These are phyloP conservation scores for Drosophila albomicans DNA, from an alignment of 1,140 invertebrate species.

Conservation along the genomic window DNA sequence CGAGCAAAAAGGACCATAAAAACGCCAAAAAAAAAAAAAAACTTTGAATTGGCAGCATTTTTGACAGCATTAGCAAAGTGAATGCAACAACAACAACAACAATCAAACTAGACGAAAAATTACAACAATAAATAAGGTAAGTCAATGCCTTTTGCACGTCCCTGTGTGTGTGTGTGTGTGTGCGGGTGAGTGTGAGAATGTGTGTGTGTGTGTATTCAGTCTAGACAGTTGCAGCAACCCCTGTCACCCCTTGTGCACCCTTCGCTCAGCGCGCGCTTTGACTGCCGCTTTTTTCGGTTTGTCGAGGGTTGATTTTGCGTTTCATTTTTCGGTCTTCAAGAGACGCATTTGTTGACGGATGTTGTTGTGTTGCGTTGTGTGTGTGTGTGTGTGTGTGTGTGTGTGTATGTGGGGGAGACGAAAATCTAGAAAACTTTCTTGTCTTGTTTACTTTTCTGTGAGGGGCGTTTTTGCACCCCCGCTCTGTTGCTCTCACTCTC, in stretches of 20 bases:
- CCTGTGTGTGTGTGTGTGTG: constrained; percentile 21
- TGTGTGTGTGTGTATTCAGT: constrained; percentile 58
- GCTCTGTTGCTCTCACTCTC: background rate
- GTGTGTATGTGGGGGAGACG: background rate
- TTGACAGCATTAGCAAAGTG: constrained; percentile 33
- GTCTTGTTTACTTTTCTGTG: constrained; percentile 64
- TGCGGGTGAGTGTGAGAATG: constrained; percentile 5
- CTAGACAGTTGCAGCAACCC: constrained; percentile 70
- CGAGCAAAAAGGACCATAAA: constrained; percentile 39
- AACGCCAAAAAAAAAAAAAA: constrained; percentile 31
- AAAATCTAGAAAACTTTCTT: constrained; percentile 62
- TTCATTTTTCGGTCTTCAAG: constrained; percentile 61
- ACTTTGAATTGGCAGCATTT: constrained; percentile 30
- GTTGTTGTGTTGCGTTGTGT: constrained; percentile 20
- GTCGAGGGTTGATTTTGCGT: constrained; percentile 71
- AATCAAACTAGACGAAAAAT: constrained; percentile 27
- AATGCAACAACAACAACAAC: constrained; percentile 31
- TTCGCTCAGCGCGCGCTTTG: constrained; percentile 43
- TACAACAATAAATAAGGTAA: constrained; percentile 38
- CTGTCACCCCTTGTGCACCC: constrained; percentile 8
- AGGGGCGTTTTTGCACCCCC: constrained; percentile 44
- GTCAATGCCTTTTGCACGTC: constrained; percentile 34
- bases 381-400: background rate
- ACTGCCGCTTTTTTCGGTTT: constrained; percentile 42
- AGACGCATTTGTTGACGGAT: constrained; percentile 72